These are phyloP conservation scores for Papilio glaucus DNA, from an alignment of 1,140 invertebrate genomes.

Conservation along the genomic window DNA sequence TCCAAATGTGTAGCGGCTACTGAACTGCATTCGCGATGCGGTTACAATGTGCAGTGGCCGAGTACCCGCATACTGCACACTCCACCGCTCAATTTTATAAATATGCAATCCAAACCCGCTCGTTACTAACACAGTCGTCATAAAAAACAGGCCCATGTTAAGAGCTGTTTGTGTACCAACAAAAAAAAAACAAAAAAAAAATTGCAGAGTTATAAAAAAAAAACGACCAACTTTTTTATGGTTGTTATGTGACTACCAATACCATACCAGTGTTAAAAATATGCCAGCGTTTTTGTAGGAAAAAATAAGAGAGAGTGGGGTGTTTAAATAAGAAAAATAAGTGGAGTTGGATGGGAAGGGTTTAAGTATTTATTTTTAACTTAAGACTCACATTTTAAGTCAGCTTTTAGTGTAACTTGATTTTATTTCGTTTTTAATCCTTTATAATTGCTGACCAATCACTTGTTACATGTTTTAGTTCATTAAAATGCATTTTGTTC, in stretches of 20 bases:
- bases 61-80: constrained; percentile 24
- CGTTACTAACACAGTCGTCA: constrained; percentile 60
- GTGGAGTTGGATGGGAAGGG: background rate
- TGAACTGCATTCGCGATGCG: constrained; percentile 44
- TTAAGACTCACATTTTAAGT: background rate
- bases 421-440: background rate
- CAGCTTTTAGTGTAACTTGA: background rate
- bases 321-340: background rate
- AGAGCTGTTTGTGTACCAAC: no score
- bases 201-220: background rate
- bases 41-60: constrained; percentile 57
- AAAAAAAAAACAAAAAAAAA: no score
- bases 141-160: background rate
- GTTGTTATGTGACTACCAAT: no score
- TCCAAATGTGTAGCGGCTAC: constrained; percentile 45
- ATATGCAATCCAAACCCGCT: constrained; percentile 70
- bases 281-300: background rate
- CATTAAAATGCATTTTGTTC: constrained; percentile 10
- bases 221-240: background rate
- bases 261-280: no score
- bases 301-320: background rate
- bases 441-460: background rate
- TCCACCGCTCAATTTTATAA: constrained; percentile 59
- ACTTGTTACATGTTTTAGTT: constrained; percentile 2
- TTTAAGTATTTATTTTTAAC: background rate